Base-by-base conservation (phyloP, 2,113 vertebrate genomes). In the Meleagris gallopavo region DNA sequence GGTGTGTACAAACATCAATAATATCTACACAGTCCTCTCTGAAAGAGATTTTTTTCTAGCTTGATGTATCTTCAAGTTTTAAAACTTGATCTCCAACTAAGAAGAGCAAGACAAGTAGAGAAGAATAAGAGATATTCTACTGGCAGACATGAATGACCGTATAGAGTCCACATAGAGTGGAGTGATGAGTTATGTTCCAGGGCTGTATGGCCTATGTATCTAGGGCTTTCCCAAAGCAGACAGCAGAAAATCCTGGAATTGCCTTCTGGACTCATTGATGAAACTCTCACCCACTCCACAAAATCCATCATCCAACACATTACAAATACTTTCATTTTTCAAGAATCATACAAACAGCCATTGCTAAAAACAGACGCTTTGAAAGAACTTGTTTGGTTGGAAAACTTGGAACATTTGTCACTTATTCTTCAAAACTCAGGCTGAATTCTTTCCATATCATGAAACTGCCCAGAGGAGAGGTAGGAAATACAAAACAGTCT, bases 101-200 rank as follows among this genome's bases (percentile, higher is more conserved):
- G 8, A 30, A 20, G 43, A 19, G 46, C 18, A 60, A 73, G 15
- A 38, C n/a, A 20, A 36, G 45, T 17, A 18, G 8, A 48, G 17
- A 17, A 38, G 64, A 43, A 10, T 17, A 3, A 77, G 45, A 74
- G 10, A 48, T 15, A 48, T 10, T 88, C 57, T 70, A 15, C 10
- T 19, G 17, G 8, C 24, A 87, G 41, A 73, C 7, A 41, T 1
- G 15, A 19, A 21, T 12, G 7, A 20, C 15, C 13, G 18, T 8
- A n/a, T 71, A 12, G 1, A 8, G n/a, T 5, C 15, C 10, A 16
- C 7, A 27, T 62, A 11, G 2, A 11, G 36, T 4, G 13, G 21
- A 60, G 18, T 25, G 13, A 55, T 9, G 3, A 36, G 32, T 58
- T 55, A 36, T 2, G 6, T 13, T 65, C 16, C 32, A 61, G 43